phyloP scores from a whole-genome alignment of 1,140 invertebrate genomes.

The Drosophila athabasca region DNA sequence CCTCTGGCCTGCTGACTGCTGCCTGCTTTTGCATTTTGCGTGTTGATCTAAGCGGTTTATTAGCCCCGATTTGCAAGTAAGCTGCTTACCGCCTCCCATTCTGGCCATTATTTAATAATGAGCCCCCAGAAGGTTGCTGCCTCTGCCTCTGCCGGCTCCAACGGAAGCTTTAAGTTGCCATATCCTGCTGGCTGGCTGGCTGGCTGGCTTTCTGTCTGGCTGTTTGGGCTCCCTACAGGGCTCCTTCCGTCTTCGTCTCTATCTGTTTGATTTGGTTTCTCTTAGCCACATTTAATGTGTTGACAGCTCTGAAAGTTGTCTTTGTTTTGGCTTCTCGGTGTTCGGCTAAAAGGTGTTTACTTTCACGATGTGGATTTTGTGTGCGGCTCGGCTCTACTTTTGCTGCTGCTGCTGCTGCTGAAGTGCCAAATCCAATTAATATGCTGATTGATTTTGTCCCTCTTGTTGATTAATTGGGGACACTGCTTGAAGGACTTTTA shows the following conservation, averaged over 20 bases:
- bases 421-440: constrained; percentile 39
- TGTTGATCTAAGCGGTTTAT: constrained; percentile 58
- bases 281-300: constrained; percentile 26
- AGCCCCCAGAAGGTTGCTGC: constrained; percentile 2
- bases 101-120: constrained; percentile 49
- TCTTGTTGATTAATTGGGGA: constrained; percentile 31
- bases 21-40: constrained; percentile 40
- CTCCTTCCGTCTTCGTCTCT: neutral
- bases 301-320: constrained; percentile 31
- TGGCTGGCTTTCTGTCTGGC: constrained; percentile 2
- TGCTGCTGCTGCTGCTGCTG: neutral
- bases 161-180: constrained; percentile 27
- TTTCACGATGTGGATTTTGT: too few relatives aligned
- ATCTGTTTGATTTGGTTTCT: constrained; percentile 20
- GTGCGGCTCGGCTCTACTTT: constrained; percentile 3
- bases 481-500: neutral
- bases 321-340: constrained; percentile 26
- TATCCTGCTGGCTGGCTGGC: constrained; percentile 24
- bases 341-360: constrained; percentile 20
- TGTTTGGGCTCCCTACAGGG: neutral
- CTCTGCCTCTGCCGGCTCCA: neutral
- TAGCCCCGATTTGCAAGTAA: constrained; percentile 49
- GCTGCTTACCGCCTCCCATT: constrained; percentile 23
- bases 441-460: constrained; percentile 29
- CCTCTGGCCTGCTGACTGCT: constrained; percentile 14